Evolutionary conservation across 30 jellyfish, hydroid and myxozoan genomes (phyloP).

Genomic region (Pelagia noctiluca): DNA sequence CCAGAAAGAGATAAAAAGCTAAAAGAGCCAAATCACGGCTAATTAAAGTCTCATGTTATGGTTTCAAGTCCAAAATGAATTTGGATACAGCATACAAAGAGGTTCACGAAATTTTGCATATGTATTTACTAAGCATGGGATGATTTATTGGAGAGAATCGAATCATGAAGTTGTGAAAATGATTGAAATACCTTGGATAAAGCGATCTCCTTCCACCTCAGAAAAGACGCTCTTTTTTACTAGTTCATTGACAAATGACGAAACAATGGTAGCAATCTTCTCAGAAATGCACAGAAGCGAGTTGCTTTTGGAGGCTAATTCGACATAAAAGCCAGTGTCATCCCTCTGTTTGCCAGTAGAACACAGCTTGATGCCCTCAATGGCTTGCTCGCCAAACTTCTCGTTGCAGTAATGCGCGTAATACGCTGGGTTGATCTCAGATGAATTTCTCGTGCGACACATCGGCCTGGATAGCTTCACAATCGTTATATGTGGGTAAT

Average conservation of each 20-base stretch:
- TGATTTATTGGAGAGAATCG: too few relatives aligned
- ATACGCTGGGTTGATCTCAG: conserved; percentile 53
- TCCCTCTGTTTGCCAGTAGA: conserved; percentile 90
- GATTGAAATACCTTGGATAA: conserved; percentile 39
- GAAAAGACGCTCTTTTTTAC: conserved; percentile 53
- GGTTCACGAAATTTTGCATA: too few relatives aligned
- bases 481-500: conserved; percentile 87
- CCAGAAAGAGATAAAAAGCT: background rate
- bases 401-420: conserved; percentile 42
- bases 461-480: conserved; percentile 85
- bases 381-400: conserved; percentile 81
- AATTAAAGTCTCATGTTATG: background rate
- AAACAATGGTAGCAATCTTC: conserved; percentile 50
- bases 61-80: too few relatives aligned
- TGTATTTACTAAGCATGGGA: too few relatives aligned
- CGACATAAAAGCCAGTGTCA: conserved; percentile 81
- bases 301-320: conserved; percentile 50
- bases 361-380: conserved; percentile 70
- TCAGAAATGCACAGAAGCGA: conserved; percentile 71
- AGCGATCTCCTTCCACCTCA: conserved; percentile 71
- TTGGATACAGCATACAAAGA: too few relatives aligned
- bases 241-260: conserved; percentile 44
- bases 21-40: background rate
- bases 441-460: conserved; percentile 55
- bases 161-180: too few relatives aligned